Conservation (phyloP, 2,797 vertebrate species). For the Xyrichtys novacula region DNA sequence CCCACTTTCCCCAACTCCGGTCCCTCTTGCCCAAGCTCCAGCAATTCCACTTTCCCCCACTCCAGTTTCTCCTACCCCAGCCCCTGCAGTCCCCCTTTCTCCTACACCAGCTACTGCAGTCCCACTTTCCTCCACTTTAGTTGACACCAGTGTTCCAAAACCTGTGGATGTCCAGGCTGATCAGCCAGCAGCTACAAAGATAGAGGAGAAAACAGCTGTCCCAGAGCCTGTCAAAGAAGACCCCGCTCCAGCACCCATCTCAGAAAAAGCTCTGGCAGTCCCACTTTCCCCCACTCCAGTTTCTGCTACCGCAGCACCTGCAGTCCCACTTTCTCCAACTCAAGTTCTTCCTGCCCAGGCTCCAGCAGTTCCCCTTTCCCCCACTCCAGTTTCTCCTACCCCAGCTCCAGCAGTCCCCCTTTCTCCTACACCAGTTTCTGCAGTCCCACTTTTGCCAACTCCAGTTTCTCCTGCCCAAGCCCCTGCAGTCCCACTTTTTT, state of each 20-base stretch:
- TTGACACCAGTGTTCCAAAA: no score
- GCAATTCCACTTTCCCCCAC: background rate
- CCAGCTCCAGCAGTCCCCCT: background rate
- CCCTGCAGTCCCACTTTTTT: background rate
- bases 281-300: background rate
- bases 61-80: accelerated
- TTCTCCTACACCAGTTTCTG: background rate
- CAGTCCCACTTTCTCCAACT: background rate
- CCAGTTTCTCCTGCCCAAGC: no score
- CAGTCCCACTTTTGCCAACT: no score
- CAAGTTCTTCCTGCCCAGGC: background rate
- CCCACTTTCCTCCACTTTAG: no score
- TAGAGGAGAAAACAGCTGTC: no score
- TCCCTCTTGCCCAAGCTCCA: background rate
- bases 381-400: background rate
- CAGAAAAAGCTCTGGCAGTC: background rate
- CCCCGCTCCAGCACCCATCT: no score
- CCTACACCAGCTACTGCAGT: no score
- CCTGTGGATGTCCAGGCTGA: no score
- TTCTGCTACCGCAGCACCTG: background rate
- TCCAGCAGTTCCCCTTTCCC: background rate
- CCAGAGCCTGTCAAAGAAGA: no score
- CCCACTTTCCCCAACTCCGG: background rate
- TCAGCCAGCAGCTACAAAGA: no score
- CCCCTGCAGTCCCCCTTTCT: accelerated